phyloP scores from a whole-genome alignment of 2,113 vertebrate species.

The Pogonocichla stellata region DNA sequence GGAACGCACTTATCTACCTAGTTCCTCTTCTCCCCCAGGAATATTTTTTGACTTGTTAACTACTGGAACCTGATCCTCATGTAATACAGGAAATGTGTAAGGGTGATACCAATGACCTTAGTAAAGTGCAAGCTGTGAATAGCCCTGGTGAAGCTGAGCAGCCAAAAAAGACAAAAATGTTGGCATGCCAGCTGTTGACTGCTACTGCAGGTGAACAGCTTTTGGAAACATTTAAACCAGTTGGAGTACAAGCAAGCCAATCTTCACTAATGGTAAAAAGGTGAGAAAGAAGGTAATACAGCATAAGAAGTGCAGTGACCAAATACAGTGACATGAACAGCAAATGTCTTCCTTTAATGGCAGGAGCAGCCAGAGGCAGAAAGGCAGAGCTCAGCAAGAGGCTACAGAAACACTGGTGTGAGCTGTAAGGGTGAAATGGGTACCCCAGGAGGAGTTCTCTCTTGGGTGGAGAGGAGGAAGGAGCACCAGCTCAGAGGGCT shows the following conservation, averaged over 20 bases:
- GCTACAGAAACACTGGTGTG: not conserved
- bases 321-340: not conserved
- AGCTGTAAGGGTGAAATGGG: not conserved
- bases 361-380: not conserved
- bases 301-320: not conserved
- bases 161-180: not conserved
- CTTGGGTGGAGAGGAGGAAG: not conserved
- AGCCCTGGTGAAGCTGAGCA: not conserved
- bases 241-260: not conserved
- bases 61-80: not conserved
- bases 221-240: not conserved
- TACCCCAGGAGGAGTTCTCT: not conserved
- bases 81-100: slow-evolving; percentile 52
- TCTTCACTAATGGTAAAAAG: not conserved
- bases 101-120: not conserved
- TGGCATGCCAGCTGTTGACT: slow-evolving; percentile 11
- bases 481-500: not conserved
- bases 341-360: not conserved
- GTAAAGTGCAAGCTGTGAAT: slow-evolving; percentile 34
- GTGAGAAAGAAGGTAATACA: not conserved
- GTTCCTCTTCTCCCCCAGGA: not conserved
- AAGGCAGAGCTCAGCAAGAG: not conserved
- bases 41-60: slow-evolving; percentile 37
- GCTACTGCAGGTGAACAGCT: slow-evolving; percentile 28
- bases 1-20: not conserved